Base-by-base conservation (phyloP, 2,888 invertebrate species). In the Amiota communis region DNA sequence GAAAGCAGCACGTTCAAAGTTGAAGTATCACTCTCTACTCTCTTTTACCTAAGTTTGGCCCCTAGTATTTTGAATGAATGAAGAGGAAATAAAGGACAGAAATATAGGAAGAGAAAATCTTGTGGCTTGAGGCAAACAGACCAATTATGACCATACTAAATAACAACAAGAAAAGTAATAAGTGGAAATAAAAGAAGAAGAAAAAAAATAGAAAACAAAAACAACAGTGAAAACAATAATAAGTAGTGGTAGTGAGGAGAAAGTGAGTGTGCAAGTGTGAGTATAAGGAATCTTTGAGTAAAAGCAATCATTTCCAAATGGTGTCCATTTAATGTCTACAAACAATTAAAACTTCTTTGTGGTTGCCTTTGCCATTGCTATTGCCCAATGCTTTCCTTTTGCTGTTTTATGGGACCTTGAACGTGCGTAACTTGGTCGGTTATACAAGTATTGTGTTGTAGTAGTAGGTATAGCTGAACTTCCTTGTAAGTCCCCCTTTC, bases 241-340 rank as follows among this genome's bases (percentile, higher is more conserved):
- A 20, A 23, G 1, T 2, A 23, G 23, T 23, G 3, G 23, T 23
- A 23, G 23, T 23, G 3, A 23, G 23, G 23, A 23, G 23, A 23
- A 23, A 23, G 23, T 23, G 3, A 23, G 23, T 3, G 3, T 23
- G n/a, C n/a, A 23, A 23, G 23, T 23, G 23, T 23, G 23, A 23
- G 23, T 9, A 61, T 51, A 51, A 61, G 61, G 20, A 80, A 77
- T 77, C 78, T 80, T 80, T 74, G 71, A 78, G 64, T 17, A n/a
- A 75, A 74, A 79, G 81, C 83, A 80, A 82, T 83, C 78, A 83
- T 83, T 84, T 84, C 82, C 81, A 84, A 84, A 79, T 77, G 82
- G 84, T 80, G 77, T 72, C 80, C 81, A 84, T 82, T 82, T 82
- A 82, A 78, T 81, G 81, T 82, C 83, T 81, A 80, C 84, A 84